Conservation (phyloP, 2,888 invertebrate species). For the Tetragonisca angustula region DNA sequence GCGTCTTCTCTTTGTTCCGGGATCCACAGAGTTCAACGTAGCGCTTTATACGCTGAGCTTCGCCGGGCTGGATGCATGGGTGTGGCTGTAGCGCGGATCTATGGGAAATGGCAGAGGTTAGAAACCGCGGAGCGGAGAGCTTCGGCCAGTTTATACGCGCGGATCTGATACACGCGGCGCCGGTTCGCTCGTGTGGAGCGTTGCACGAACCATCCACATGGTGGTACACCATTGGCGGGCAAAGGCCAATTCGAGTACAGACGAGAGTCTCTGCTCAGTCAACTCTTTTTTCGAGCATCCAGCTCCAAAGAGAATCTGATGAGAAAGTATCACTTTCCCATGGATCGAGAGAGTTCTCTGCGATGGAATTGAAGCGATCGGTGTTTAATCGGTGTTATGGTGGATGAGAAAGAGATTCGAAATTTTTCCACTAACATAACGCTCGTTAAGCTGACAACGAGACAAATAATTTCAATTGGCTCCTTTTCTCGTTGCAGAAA, state of each 20-base stretch:
- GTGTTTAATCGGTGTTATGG: neutral
- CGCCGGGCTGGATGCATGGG: slow-evolving; percentile 66
- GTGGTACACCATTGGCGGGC: slow-evolving; percentile 56
- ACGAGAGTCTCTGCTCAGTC: slow-evolving; percentile 30
- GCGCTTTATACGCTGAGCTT: slow-evolving; percentile 63
- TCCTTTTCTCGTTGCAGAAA: too few relatives aligned
- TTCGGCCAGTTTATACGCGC: slow-evolving; percentile 45
- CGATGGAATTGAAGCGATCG: neutral
- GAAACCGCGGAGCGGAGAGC: slow-evolving; percentile 56
- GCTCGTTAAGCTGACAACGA: too few relatives aligned
- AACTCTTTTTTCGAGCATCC: slow-evolving; percentile 34
- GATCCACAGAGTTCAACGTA: slow-evolving; percentile 14
- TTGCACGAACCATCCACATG: slow-evolving; percentile 45
- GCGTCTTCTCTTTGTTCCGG: slow-evolving; percentile 60
- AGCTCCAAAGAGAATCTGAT: neutral
- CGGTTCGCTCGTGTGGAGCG: slow-evolving; percentile 47
- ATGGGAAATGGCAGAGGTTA: slow-evolving; percentile 81
- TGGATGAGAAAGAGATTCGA: too few relatives aligned
- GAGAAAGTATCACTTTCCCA: slow-evolving; percentile 54
- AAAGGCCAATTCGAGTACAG: slow-evolving; percentile 65
- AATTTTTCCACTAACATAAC: too few relatives aligned
- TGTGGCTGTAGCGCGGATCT: slow-evolving; percentile 76
- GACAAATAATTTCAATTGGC: too few relatives aligned
- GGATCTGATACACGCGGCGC: slow-evolving; percentile 54
- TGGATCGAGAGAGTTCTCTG: slow-evolving; percentile 2